Percentiles rank a stretch among this genome's conserved stretches.
phyloP scores from a whole-genome alignment of 2,797 vertebrate genomes.

The Peromyscus aztecus region DNA sequence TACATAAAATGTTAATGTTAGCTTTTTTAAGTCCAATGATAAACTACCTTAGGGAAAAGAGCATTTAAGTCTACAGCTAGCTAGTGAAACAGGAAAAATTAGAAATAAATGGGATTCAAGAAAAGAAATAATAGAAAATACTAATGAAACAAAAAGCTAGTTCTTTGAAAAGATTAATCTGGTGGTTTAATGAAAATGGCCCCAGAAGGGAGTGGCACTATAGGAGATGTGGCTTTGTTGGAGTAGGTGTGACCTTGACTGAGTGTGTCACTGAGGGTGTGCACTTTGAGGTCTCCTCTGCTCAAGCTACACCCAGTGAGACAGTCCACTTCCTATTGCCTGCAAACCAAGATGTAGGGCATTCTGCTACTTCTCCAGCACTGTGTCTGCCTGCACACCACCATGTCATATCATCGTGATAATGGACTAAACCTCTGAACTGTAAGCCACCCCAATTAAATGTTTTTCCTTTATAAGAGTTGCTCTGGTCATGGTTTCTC shows the following conservation, averaged over 20 bases:
- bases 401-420: not conserved
- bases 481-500: not conserved
- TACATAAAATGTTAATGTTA: not conserved
- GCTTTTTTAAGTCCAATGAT: not conserved
- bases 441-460: not conserved
- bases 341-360: not conserved
- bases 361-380: not conserved
- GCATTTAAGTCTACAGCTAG: not conserved
- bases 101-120: not conserved
- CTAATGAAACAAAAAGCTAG: not conserved
- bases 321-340: not conserved
- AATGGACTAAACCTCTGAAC: not conserved
- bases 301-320: not conserved
- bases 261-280: not conserved
- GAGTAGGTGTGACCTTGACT: not conserved
- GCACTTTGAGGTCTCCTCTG: not conserved
- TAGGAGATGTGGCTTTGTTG: too few relatives aligned
- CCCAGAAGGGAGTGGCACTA: not conserved
- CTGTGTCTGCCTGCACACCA: not conserved
- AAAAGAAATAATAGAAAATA: not conserved
- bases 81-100: not conserved
- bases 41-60: not conserved
- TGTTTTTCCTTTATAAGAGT: not conserved
- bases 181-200: not conserved
- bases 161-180: not conserved